These are phyloP conservation scores for Apamea monoglypha DNA, from an alignment of 2,888 invertebrate species.

Conservation along the genomic window DNA sequence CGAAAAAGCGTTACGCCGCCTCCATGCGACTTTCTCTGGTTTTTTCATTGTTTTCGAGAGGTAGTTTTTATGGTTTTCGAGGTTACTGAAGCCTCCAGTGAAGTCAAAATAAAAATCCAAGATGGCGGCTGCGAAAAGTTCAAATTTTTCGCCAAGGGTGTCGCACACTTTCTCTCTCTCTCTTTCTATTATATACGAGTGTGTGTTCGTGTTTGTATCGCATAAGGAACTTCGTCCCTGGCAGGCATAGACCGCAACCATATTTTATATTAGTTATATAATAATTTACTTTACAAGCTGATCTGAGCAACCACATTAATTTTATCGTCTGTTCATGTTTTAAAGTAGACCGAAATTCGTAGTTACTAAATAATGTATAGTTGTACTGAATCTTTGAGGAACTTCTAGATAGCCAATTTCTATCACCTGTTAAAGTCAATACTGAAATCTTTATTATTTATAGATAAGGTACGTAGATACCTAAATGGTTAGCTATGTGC, in stretches of 20 bases:
- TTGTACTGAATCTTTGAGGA: not conserved
- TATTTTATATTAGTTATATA: not conserved
- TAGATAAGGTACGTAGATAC: not conserved
- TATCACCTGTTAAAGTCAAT: not conserved
- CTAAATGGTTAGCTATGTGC: not conserved
- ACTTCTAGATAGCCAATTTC: not conserved
- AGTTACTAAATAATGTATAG: not conserved
- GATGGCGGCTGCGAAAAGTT: too few species aligned
- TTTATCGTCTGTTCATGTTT: not conserved
- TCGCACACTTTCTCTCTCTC: too few species aligned
- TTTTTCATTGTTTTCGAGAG: too few species aligned
- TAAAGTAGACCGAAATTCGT: not conserved
- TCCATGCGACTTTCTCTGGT: too few species aligned
- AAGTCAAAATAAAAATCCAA: too few species aligned
- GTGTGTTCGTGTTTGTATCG: too few species aligned
- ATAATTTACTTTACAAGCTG: slow-evolving; percentile 25
- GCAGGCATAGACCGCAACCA: too few species aligned
- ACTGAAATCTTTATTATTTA: not conserved
- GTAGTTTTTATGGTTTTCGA: too few species aligned
- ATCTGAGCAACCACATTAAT: slow-evolving; percentile 7
- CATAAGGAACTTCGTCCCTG: too few species aligned
- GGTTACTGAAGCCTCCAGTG: too few species aligned
- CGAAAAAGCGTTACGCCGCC: not conserved
- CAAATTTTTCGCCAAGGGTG: too few species aligned
- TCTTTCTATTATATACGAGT: too few species aligned